These are phyloP conservation scores for Apamea epomidion DNA, from an alignment of 2,888 invertebrate species.

Conservation along the genomic window DNA sequence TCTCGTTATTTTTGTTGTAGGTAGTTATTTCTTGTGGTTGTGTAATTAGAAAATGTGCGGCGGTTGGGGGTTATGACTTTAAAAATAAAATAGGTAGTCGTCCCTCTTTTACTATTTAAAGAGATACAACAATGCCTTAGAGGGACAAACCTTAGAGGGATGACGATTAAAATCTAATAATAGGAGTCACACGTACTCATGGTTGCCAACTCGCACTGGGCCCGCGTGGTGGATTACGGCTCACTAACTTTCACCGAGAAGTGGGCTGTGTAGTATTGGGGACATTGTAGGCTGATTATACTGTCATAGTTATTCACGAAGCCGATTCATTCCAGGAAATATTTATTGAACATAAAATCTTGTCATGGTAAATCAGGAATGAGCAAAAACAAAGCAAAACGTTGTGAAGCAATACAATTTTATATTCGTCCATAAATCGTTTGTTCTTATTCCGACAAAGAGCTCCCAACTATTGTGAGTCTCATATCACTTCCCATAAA, in stretches of 20 bases:
- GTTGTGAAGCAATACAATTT: constrained; percentile 82
- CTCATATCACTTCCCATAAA: constrained; percentile 89
- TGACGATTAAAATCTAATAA: neutral
- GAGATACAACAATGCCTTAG: neutral
- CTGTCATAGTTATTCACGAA: constrained; percentile 2
- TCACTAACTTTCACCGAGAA: no score
- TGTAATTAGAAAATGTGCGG: constrained; percentile 10
- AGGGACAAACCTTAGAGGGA: no score
- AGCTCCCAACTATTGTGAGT: constrained; percentile 81
- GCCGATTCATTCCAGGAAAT: neutral
- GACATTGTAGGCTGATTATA: no score
- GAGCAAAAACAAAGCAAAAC: constrained; percentile 72
- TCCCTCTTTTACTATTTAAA: no score
- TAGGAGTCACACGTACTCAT: no score
- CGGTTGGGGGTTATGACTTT: neutral
- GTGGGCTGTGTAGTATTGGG: no score
- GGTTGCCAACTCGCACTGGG: no score
- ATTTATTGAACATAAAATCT: constrained; percentile 54
- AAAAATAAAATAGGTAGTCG: neutral
- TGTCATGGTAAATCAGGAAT: constrained; percentile 63
- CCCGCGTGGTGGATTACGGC: no score
- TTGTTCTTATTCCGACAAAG: constrained; percentile 83
- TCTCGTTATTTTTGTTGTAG: constrained; percentile 24
- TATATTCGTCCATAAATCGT: constrained; percentile 86
- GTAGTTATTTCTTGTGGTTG: constrained; percentile 3